Percentiles rank a stretch among this genome's conserved stretches.
phyloP scores from a whole-genome alignment of 2,113 vertebrate genomes.

The Verasper variegatus region DNA sequence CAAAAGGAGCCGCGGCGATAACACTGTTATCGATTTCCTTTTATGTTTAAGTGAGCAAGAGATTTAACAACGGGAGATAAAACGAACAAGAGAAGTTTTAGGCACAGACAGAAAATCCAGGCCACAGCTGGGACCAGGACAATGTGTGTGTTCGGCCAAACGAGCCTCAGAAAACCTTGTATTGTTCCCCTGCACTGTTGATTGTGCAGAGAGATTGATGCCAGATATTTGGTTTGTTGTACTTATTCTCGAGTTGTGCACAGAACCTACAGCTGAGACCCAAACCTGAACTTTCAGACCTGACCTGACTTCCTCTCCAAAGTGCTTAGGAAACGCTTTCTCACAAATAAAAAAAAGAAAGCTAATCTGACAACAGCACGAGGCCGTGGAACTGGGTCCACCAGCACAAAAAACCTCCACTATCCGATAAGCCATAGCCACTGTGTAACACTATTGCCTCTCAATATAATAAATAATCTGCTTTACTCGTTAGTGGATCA shows the following conservation, averaged over 20 bases:
- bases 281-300: neutral
- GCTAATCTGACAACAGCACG: neutral
- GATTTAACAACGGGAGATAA: neutral
- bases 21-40: neutral
- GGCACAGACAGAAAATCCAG: neutral
- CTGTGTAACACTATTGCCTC: neutral
- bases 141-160: neutral
- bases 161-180: neutral
- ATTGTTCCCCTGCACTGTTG: neutral
- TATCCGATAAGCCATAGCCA: neutral
- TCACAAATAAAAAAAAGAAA: neutral
- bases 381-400: neutral
- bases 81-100: neutral
- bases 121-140: conserved; percentile 1
- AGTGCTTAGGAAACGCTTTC: neutral
- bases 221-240: neutral
- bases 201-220: neutral
- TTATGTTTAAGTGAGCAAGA: neutral
- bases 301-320: neutral
- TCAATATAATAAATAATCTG: neutral
- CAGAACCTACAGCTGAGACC: neutral
- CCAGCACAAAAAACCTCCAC: neutral
- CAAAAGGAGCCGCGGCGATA: neutral
- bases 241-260: neutral
- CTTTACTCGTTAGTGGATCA: neutral